Percentiles rank a stretch among this genome's conserved stretches.
phyloP scores from a whole-genome alignment of 92 coral and sea anemone species.

The Palythoa grandiflora region DNA sequence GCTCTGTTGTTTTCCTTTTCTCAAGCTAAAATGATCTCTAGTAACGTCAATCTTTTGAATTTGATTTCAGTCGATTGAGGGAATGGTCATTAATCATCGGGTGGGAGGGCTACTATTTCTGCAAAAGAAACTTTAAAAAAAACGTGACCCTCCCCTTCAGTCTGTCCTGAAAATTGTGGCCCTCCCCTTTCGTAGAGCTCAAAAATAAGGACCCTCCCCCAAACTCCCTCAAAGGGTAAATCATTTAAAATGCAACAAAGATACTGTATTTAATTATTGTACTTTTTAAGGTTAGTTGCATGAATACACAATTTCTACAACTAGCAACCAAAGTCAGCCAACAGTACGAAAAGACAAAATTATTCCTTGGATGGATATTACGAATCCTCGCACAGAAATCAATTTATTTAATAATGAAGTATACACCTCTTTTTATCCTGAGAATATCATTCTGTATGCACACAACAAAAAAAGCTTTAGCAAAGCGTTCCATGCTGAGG shows the following conservation, averaged over 20 bases:
- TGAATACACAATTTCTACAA: not conserved
- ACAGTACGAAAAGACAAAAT: not conserved
- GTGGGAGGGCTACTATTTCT: not conserved
- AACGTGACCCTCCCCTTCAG: not conserved
- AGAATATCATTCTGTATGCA: no score
- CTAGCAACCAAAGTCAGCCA: not conserved
- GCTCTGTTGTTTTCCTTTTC: no score
- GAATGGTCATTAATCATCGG: not conserved
- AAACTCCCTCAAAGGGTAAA: no score
- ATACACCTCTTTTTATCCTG: constrained; percentile 10
- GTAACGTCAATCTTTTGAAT: no score
- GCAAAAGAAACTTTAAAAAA: not conserved
- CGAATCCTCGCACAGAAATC: not conserved
- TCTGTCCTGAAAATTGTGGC: no score
- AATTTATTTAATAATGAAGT: not conserved
- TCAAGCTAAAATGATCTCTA: no score
- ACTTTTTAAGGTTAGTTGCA: no score
- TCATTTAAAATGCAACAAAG: no score
- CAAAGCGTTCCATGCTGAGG: constrained; percentile 46
- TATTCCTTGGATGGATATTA: not conserved
- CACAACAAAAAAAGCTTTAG: constrained; percentile 5
- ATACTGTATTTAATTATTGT: no score
- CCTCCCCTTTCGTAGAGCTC: no score
- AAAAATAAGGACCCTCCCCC: no score
- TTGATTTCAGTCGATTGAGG: no score